Conservation (phyloP, 2,888 invertebrate genomes). For the Polyommatus icarus region DNA sequence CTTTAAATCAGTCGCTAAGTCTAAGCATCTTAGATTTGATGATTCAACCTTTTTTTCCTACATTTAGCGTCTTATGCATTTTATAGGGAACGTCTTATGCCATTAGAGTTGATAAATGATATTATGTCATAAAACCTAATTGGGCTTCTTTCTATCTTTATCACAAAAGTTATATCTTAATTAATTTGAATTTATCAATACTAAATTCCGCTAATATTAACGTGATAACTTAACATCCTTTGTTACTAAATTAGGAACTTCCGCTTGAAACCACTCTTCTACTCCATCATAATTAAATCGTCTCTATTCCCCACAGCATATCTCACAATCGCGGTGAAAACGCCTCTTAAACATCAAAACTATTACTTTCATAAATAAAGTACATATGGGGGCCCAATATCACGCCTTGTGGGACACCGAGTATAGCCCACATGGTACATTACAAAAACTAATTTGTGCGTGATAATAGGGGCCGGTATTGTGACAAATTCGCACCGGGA, state of each 20-base stretch:
- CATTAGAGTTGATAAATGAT: no score
- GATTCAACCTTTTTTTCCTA: no score
- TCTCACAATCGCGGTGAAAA: constrained; percentile 33
- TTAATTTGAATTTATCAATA: no score
- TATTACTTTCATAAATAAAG: constrained; percentile 20
- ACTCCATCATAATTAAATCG: background rate
- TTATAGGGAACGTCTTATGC: no score
- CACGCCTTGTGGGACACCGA: constrained; percentile 24
- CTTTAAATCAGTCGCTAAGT: no score
- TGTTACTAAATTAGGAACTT: background rate
- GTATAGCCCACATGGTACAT: constrained; percentile 44
- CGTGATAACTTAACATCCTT: no score
- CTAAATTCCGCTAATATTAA: background rate
- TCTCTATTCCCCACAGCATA: background rate
- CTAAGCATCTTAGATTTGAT: no score
- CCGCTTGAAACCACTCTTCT: background rate
- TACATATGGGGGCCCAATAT: constrained; percentile 30
- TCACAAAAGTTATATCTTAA: no score
- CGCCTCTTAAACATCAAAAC: constrained; percentile 18
- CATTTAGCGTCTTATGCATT: no score
- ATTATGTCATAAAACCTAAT: no score
- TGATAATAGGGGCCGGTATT: constrained; percentile 66
- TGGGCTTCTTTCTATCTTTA: no score
- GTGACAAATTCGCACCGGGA: constrained; percentile 70
- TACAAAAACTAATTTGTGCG: constrained; percentile 74